Base-by-base conservation (phyloP, 2,797 vertebrate species). In the Gymnoscopelus microlampas region DNA sequence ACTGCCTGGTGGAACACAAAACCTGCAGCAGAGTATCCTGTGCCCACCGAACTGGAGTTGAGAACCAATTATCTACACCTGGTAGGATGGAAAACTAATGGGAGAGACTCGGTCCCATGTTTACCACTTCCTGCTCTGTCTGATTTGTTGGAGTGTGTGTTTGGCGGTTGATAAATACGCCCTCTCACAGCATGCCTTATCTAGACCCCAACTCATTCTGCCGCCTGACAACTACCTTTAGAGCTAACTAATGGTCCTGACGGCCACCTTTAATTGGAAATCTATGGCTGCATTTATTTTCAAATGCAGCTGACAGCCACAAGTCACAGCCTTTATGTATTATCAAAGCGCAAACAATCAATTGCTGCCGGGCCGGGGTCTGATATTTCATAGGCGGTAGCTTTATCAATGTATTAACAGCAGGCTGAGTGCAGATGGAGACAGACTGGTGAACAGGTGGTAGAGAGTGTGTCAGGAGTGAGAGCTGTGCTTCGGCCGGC, bases 231-330 rank as follows among this genome's bases (percentile, higher is more conserved):
- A 83, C 84, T 89, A 91, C 88, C 87, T 92, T 91, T 87, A 87
- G 78, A 87, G 78, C 84, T 88, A 92, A 92, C 88, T 85, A 93
- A 92, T 90, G 86, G 87, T 76, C 66, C 82, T 80, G 81, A 82
- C 87, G 82, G 78, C 79, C 84, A 88, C 86, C 85, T 87, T 90
- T 94, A 94, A 94, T 93, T 93, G 90, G 89, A 93, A 93, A 93
- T 93, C 92, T 90, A 92, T 93, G 89, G 82, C 77, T 68, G 84
- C 87, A 90, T 93, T 92, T 89, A 91, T 93, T 93, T 89, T 85
- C 79, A 86, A 90, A 84, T 80, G 59, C 65, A 73, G 67, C 79
- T 90, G 91, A 91, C 91, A 91, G 85, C 81, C 61, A 2, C 81
- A 71, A 90, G 82, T 89, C 90, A 86, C 82, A 32, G 19, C 69